Evolutionary conservation across 2,888 invertebrate species (phyloP), one percentile per base, ranked within the genome.

Genomic region (Ommatoiulus sabulosus): DNA sequence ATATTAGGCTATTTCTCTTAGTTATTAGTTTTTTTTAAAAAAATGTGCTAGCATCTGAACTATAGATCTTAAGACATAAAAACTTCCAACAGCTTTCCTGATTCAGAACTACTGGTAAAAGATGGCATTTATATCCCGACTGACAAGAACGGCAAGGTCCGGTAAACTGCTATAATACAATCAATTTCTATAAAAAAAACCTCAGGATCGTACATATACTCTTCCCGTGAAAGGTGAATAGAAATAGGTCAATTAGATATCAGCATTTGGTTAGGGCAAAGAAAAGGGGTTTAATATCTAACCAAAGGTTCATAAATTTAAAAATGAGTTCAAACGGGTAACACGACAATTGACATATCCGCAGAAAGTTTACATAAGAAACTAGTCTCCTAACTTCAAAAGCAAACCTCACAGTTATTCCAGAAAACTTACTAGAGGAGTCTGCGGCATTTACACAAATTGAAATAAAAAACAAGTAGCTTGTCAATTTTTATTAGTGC

Each of bases 261-360:
- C 10, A 72, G 72, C 72, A 72, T 72, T 72, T 24, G 24, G 24
- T 72, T 72, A 3, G 12, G 24, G 24, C 72, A 72, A 72, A 3
- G 24, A 72, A 72, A 72, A n/a, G 10, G 8, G 24, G 10, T 6
- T 72, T 72, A 35, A 24, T 72, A 72, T 72, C 72, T 72, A 72
- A 10, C 24, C 8, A 8, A 24, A 72, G 24, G 24, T n/a, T 72
- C 72, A 72, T 72, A 72, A 72, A 72, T 72, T 24, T 24, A 24
- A 24, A 72, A 72, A 24, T 72, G 72, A 72, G 72, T 24, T 72
- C 72, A 72, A 52, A 72, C 72, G 20, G 72, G 35, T 72, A 72
- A 24, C 72, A 24, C 8, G 72, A 8, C 72, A 24, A 72, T 72
- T 72, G 24, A 24, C 72, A 72, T 24, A 24, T 72, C 10, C 24